Base-by-base conservation (phyloP, 2,888 invertebrate genomes). In the Andrena haemorrhoa region DNA sequence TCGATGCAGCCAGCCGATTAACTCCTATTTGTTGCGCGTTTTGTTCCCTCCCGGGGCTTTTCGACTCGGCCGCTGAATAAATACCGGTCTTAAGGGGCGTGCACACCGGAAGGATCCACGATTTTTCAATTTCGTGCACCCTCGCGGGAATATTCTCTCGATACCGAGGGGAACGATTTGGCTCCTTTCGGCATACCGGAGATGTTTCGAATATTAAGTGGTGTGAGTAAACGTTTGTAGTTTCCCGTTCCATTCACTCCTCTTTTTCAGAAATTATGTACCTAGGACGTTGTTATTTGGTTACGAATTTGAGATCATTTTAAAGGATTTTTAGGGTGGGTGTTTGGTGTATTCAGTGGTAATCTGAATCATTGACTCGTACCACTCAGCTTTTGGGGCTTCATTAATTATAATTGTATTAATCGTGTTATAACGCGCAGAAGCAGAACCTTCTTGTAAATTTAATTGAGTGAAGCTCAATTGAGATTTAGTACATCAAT, bases 11-110 rank as follows among this genome's bases (percentile, higher is more conserved):
- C 79, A 79, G 90, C 86, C 91, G 91, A 91, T 91, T 90, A 91
- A 91, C 91, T 91, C 85, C 88, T 89, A 91, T 91, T 91, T 91
- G 89, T 91, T 91, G 89, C 84, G 53, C 89, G 87, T 91, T 91
- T 91, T 90, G 88, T 90, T 85, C 85, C 85, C 88, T 86, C 83
- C 86, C 86, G 87, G 85, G 83, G 85, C 66, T 83, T 89, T 81
- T 86, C 76, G 83, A 85, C 49, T 58, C 63, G 73, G 70, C 75
- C 85, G 86, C 85, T 90, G 89, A 90, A 90, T 90, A 91, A 90
- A 90, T 89, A 90, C 83, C 56, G 82, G 75, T 75, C 75, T 88
- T 86, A 89, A 84, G 89, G 86, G 76, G 76, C 82, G 35, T 78
- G 79, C 89, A 90, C 89, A 84, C 76, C 74, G 61, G 60, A 8